phyloP scores from a whole-genome alignment of 2,113 vertebrate species.

The Actenoides lindsayi region DNA sequence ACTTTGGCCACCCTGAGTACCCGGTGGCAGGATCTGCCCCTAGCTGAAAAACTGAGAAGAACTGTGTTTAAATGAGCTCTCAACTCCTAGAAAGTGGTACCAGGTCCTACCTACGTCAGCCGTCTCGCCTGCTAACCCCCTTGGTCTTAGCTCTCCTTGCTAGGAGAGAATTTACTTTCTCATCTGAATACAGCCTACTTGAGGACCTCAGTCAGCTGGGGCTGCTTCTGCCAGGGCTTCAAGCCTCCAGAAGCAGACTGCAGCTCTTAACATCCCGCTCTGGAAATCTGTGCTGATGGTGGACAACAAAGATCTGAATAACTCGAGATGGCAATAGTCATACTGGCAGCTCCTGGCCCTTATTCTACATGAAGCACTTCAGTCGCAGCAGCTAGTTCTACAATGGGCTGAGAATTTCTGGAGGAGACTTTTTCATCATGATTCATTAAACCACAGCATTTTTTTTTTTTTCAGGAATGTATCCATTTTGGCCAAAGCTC shows the following conservation, averaged over 20 bases:
- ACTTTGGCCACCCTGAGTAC: neutral
- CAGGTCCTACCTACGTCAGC: neutral
- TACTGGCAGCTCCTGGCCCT: neutral
- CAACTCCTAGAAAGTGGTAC: neutral
- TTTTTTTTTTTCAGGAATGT: neutral
- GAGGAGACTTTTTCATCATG: neutral
- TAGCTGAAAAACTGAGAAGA: neutral
- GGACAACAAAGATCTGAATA: neutral
- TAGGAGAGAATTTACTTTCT: neutral
- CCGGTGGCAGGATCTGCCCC: neutral
- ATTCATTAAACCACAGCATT: conserved; percentile 43
- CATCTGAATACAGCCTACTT: neutral
- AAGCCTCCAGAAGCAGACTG: neutral
- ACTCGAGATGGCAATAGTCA: neutral
- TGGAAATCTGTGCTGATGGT: neutral
- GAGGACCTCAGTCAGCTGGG: neutral
- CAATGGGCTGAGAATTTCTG: neutral
- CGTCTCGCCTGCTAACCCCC: neutral
- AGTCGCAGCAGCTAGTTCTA: neutral
- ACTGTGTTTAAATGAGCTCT: neutral
- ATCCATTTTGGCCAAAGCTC: neutral
- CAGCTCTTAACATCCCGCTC: neutral
- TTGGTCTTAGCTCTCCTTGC: neutral
- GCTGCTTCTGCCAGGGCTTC: neutral
- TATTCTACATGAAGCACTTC: neutral